Evolutionary conservation across 2,113 vertebrate species (phyloP).

Genomic region (Xenopus borealis): DNA sequence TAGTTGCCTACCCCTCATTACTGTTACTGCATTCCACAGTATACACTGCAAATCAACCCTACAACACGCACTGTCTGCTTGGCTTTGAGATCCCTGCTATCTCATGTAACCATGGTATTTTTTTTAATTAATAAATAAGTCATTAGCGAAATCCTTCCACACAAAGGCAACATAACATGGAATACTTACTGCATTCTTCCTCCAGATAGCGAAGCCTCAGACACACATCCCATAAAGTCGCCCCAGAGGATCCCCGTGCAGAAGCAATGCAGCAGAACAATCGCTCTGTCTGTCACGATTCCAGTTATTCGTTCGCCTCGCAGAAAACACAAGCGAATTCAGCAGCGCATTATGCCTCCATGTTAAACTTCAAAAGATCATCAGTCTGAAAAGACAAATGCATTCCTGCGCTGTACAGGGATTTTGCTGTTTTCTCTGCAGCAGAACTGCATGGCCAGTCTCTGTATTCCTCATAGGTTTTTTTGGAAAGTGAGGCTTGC

Average conservation of each 20-base stretch:
- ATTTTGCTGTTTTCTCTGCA: slow-evolving; percentile 56
- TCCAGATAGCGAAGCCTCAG: slow-evolving; percentile 77
- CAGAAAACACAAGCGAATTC: slow-evolving; percentile 47
- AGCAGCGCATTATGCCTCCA: slow-evolving; percentile 34
- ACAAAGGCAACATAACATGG: neutral
- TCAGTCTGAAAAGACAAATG: neutral
- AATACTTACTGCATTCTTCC: slow-evolving; percentile 91
- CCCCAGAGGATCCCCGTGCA: slow-evolving; percentile 53
- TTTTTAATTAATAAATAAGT: slow-evolving; percentile 10
- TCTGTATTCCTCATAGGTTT: slow-evolving; percentile 57
- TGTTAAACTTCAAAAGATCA: slow-evolving; percentile 47
- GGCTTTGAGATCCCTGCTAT: slow-evolving; percentile 6
- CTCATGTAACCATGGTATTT: slow-evolving; percentile 1
- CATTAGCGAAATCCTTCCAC: neutral
- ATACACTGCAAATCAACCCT: neutral
- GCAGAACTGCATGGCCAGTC: slow-evolving; percentile 65
- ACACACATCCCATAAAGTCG: slow-evolving; percentile 54
- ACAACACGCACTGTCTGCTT: slow-evolving; percentile 30
- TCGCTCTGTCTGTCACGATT: slow-evolving; percentile 47
- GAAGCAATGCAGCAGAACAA: slow-evolving; percentile 48
- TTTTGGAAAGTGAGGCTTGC: slow-evolving; percentile 61
- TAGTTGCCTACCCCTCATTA: neutral
- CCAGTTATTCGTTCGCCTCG: slow-evolving; percentile 51
- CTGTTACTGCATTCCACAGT: neutral
- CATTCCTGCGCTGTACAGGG: neutral